Conservation (phyloP, 2,888 invertebrate species). For the Tipula vernalis region DNA sequence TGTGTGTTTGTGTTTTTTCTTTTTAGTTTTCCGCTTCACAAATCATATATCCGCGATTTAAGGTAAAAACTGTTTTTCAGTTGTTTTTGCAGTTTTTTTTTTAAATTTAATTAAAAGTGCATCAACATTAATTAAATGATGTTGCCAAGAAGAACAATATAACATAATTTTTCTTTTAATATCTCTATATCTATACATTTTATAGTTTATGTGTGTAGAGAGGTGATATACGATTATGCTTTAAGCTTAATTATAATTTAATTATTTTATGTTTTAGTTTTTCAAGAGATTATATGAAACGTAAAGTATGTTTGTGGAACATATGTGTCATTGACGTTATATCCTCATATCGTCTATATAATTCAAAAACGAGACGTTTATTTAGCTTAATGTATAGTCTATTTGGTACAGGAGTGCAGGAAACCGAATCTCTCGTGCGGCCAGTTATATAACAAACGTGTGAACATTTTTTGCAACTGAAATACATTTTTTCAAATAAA, state of each 20-base stretch:
- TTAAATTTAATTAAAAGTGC: background rate
- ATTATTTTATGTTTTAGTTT: background rate
- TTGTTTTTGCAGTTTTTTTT: background rate
- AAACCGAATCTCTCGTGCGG: too few species aligned
- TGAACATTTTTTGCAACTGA: too few species aligned
- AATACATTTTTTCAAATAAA: too few species aligned
- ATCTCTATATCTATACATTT: background rate
- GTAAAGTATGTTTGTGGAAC: background rate
- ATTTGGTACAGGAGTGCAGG: too few species aligned
- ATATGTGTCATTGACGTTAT: background rate
- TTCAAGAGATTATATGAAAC: background rate
- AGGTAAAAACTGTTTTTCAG: background rate
- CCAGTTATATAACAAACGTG: too few species aligned
- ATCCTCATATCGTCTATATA: background rate
- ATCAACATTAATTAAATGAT: background rate
- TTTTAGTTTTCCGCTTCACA: background rate
- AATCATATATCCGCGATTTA: background rate
- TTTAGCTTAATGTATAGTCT: too few species aligned
- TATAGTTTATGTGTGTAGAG: background rate
- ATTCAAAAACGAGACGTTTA: too few species aligned
- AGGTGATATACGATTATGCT: constrained; percentile 10
- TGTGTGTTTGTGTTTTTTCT: background rate
- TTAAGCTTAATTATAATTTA: constrained; percentile 6
- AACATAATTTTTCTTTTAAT: background rate
- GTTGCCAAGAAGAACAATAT: background rate